phyloP scores from a whole-genome alignment of 1,140 invertebrate genomes.

The Druon quercuslanigerum region DNA sequence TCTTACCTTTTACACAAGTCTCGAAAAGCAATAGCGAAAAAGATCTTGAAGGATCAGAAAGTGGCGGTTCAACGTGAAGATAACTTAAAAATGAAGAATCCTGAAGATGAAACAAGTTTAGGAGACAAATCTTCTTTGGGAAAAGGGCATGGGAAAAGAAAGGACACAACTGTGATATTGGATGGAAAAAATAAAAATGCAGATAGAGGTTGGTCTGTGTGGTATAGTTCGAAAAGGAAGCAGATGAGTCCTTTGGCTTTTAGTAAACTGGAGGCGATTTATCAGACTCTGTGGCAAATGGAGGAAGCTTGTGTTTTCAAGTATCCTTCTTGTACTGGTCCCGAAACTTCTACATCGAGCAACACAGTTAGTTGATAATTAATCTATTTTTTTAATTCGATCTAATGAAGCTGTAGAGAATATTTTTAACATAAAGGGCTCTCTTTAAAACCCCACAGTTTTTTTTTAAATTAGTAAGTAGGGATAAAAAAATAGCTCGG shows the following conservation, averaged over 20 bases:
- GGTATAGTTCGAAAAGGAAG: slow-evolving; percentile 62
- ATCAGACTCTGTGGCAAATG: slow-evolving; percentile 64
- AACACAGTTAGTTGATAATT: slow-evolving; percentile 48
- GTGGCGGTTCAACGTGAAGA: neutral
- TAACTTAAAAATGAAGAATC: neutral
- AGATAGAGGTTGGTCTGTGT: slow-evolving; percentile 63
- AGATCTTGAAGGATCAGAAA: slow-evolving; percentile 20
- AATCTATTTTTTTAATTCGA: slow-evolving; percentile 29
- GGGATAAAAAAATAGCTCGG: too few relatives aligned
- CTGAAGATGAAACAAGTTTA: neutral
- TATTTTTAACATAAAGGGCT: too few relatives aligned
- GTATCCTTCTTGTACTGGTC: slow-evolving; percentile 42
- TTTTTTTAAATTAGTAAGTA: too few relatives aligned
- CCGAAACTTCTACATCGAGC: slow-evolving; percentile 34
- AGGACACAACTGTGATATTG: slow-evolving; percentile 37
- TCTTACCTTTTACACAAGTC: slow-evolving; percentile 51
- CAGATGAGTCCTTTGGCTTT: slow-evolving; percentile 54
- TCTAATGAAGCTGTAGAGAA: neutral
- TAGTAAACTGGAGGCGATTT: slow-evolving; percentile 61
- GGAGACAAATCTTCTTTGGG: slow-evolving; percentile 2
- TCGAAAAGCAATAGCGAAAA: slow-evolving; percentile 37
- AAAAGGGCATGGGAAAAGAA: slow-evolving; percentile 40
- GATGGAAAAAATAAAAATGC: slow-evolving; percentile 40
- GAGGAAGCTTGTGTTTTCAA: slow-evolving; percentile 62
- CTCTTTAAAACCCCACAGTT: too few relatives aligned